Percentiles rank a stretch among this genome's conserved stretches.
Evolutionary conservation across 2,113 vertebrate genomes (phyloP).

Genomic region (Apeltes quadracus): DNA sequence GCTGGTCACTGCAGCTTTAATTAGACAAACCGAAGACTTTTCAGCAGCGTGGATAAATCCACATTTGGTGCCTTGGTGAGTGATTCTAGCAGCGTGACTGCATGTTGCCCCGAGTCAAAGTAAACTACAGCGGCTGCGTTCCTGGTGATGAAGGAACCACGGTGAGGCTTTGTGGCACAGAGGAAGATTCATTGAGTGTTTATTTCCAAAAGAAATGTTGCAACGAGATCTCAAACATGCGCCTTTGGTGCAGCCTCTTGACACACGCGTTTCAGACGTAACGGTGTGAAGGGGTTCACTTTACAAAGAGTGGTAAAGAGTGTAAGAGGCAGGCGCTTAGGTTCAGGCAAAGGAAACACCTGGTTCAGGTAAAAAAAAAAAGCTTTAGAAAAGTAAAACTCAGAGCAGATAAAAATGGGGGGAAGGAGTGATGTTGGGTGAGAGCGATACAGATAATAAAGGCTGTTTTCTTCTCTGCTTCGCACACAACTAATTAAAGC

Average conservation of each 20-base stretch:
- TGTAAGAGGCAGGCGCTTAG: neutral
- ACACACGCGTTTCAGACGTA: too few relatives aligned
- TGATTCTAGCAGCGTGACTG: neutral
- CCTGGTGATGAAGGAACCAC: neutral
- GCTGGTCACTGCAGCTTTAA: neutral
- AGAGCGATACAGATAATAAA: neutral
- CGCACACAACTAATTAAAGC: conserved; percentile 19
- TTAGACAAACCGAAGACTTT: neutral
- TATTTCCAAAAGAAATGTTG: neutral
- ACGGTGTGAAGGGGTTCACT: neutral
- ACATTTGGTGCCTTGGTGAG: neutral
- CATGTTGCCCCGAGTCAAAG: neutral
- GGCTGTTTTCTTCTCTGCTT: conserved; percentile 9
- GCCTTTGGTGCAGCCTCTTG: neutral
- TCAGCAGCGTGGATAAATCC: neutral
- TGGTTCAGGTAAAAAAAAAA: neutral
- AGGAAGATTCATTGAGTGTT: neutral
- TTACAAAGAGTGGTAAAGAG: neutral
- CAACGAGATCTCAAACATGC: neutral
- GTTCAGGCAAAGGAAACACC: neutral
- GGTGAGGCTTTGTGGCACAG: neutral
- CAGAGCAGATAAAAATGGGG: neutral
- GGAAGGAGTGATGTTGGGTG: neutral
- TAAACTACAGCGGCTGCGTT: neutral
- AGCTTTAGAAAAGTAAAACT: too few relatives aligned